Percentiles rank a stretch among this genome's conserved stretches.
Conservation (phyloP, 1,140 invertebrate species). For the Aphaenogaster rudis region DNA sequence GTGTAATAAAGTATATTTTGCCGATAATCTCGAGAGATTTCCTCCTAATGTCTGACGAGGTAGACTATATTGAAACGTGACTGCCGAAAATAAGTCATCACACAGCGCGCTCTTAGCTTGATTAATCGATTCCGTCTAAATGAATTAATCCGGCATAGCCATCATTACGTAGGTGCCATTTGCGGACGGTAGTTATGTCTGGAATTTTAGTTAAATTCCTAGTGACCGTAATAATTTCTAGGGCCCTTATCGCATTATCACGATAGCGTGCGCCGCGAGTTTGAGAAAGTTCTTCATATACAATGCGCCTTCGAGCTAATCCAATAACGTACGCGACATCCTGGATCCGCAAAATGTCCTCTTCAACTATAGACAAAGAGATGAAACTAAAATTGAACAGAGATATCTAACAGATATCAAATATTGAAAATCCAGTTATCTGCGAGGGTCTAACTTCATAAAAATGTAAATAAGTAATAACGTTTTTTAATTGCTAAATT, state of each 20-base stretch:
- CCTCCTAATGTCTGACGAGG: background rate
- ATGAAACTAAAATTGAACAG: slow-evolving; percentile 34
- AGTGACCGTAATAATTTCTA: slow-evolving; percentile 62
- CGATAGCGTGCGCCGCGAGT: slow-evolving; percentile 71
- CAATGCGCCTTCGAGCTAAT: slow-evolving; percentile 60
- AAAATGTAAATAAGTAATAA: background rate
- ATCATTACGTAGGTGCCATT: slow-evolving; percentile 76
- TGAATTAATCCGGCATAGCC: slow-evolving; percentile 80
- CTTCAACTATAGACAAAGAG: background rate
- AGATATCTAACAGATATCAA: background rate
- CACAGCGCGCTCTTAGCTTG: slow-evolving; percentile 19
- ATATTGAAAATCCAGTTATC: background rate
- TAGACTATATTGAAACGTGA: background rate
- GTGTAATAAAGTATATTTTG: background rate
- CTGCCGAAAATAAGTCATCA: slow-evolving; percentile 42
- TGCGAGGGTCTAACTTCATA: background rate
- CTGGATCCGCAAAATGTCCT: slow-evolving; percentile 13
- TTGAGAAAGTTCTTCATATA: slow-evolving; percentile 70
- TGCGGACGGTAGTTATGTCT: slow-evolving; percentile 67
- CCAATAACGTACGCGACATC: slow-evolving; percentile 40
- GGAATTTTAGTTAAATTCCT: slow-evolving; percentile 81
- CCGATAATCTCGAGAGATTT: slow-evolving; percentile 6
- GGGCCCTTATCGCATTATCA: slow-evolving; percentile 45
- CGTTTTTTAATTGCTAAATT: background rate
- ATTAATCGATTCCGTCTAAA: slow-evolving; percentile 82